phyloP scores from a whole-genome alignment of 23 tunicate genomes.

The Ascidia mentula region DNA sequence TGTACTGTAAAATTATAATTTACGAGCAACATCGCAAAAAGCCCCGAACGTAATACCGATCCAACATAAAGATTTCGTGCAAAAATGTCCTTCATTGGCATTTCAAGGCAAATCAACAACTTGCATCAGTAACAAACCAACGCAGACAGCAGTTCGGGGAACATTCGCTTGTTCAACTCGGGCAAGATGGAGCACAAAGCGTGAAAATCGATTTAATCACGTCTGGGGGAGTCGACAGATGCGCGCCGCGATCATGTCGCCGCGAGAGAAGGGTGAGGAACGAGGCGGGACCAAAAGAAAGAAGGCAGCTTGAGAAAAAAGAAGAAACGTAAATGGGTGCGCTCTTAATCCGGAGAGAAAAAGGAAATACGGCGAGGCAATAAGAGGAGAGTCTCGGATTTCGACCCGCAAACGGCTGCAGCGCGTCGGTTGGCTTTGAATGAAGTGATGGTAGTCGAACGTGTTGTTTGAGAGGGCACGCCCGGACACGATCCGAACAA shows the following conservation, averaged over 20 bases:
- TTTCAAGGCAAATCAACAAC: no score
- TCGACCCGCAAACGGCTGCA: neutral
- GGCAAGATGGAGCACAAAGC: neutral
- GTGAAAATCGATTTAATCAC: slow-evolving; percentile 6
- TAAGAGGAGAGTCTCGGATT: slow-evolving; percentile 5
- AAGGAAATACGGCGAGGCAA: neutral
- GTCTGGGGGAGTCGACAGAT: slow-evolving; percentile 3
- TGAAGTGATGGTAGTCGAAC: neutral
- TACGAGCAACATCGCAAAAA: no score
- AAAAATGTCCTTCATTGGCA: no score
- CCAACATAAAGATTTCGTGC: no score
- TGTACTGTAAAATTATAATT: no score
- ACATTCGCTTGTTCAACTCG: no score
- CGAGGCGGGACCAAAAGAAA: neutral
- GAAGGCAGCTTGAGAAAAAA: neutral
- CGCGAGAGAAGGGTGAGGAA: neutral
- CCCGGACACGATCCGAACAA: slow-evolving; percentile 2
- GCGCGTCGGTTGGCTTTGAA: slow-evolving; percentile 6
- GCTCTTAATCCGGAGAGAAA: neutral
- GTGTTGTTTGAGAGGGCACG: slow-evolving; percentile 9
- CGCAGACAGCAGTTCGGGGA: no score
- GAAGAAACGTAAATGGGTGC: neutral
- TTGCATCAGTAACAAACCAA: no score
- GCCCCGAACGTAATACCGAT: no score
- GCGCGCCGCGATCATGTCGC: neutral